Base-by-base conservation (phyloP, 1,140 invertebrate genomes). In the Homalodisca vitripennis region DNA sequence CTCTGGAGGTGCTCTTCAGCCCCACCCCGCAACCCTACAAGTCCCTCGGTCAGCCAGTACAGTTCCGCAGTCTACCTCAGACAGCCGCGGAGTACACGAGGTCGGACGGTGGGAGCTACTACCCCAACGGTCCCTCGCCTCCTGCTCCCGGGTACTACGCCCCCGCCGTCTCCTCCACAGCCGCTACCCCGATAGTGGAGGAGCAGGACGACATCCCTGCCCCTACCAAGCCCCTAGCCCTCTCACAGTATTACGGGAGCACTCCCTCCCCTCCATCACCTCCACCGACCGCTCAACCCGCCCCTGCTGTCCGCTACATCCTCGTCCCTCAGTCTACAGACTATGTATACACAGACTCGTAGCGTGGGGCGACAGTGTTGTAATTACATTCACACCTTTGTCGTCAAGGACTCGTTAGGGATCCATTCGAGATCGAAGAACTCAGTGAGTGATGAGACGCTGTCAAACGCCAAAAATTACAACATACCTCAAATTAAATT, bases 81-180 rank as follows among this genome's bases (percentile, higher is more conserved):
- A 63, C 60, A 1, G 60, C 60, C 6, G 60, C 20, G 6, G 60
- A 63, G 60, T 63, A 63, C 60, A 63, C 60, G 1, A 63, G 60
- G 13, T 32, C 60, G 3, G 60, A 63, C 29, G 1, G 29, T n/a
- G 10, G 10, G 6, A 63, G 34, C 30, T 63, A 63, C 31, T 63
- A 63, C 31, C 60, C 60, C 29, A 14, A 60, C 6, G 22, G 14
- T 22, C 48, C 48, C 14, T 51, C 48, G n/a, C 48, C 48, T 51
- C 6, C 6, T 6, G 10, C 13, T 10, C 26, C 22, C 20, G 27
- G 27, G 24, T 63, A 63, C 60, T 30, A 30, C 60, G 13, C 55
- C 26, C 17, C 24, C 3, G 60, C 24, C 1, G 13, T n/a, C 29
- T 63, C 60, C 1, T 31, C 60, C 6, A 32, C 60, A 3, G n/a